These are phyloP conservation scores for Chelonia mydas DNA, from an alignment of 2,797 vertebrate species.

Conservation along the genomic window DNA sequence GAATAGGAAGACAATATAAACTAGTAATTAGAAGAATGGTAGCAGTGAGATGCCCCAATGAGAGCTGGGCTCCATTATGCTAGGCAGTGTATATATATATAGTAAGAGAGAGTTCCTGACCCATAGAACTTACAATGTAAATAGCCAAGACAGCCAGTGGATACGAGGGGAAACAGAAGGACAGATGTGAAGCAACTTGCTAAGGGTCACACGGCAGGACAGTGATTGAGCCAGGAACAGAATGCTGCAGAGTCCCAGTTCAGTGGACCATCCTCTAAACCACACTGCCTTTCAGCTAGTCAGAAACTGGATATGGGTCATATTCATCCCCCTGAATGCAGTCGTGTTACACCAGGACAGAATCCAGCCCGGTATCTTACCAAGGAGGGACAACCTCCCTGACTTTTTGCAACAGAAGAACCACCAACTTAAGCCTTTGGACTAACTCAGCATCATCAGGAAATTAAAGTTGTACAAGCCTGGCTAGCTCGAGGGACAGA, in stretches of 20 bases:
- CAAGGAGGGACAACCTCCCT: neutral
- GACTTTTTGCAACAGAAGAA: neutral
- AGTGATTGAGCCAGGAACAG: neutral
- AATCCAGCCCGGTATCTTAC: neutral
- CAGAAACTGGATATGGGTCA: neutral
- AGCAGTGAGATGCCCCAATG: neutral
- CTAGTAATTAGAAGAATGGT: neutral
- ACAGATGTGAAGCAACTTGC: neutral
- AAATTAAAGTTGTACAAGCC: neutral
- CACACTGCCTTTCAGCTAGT: neutral
- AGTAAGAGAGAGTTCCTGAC: neutral
- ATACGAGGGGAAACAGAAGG: neutral
- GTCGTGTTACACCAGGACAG: neutral
- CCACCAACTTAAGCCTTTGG: neutral
- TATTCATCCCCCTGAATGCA: neutral
- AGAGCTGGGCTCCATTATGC: neutral
- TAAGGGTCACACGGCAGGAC: neutral
- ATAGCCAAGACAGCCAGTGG: neutral
- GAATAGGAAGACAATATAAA: rapidly evolving
- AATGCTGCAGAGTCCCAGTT: neutral
- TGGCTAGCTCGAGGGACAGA: neutral
- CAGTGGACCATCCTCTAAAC: neutral
- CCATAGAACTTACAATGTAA: neutral
- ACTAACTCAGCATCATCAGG: neutral
- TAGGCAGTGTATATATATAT: neutral